Evolutionary conservation across 2,888 invertebrate species (phyloP), one percentile per base, ranked within the genome.

Genomic region (Drosophila neonasuta): DNA sequence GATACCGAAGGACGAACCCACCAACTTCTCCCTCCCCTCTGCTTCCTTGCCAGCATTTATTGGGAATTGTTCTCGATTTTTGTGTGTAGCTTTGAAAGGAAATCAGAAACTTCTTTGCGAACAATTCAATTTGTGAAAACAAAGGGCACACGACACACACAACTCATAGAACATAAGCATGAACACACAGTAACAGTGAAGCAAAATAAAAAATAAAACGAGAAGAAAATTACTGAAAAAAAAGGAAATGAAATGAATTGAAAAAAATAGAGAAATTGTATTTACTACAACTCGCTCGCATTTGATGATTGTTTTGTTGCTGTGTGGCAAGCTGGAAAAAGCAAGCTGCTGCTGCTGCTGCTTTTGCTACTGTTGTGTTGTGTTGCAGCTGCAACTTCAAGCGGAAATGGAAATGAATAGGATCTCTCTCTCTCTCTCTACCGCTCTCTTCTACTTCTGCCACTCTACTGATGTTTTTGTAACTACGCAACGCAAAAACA

Each of bases 51-150:
- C 11, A 7, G 15, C 30, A 39, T 44, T 65, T 51, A 46, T 50
- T 58, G 34, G 8, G 41, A 68, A 63, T 50, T 54, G 56, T 72
- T 54, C 59, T 50, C 39, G 44, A 62, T 66, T 62, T 51, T 42
- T 49, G 42, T 32, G 44, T 50, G 49, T 39, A 60, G 49, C 62
- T 72, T 72, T 60, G 34, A 61, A 61, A 74, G 74, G 74, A 74
- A 77, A 74, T 74, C 74, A 73, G 74, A 68, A 77, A 73, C 74
- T 79, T 81, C 64, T 65, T 71, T 57, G 69, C 60, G 73, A 76
- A 81, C 82, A 79, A 84, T 79, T 79, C 79, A 79, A 79, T 79
- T 79, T 81, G 79, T 68, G 79, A 77, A 66, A 74, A 77, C 74
- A 74, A 73, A 68, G 57, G 57, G 55, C 56, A 44, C 32, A 64